These are phyloP conservation scores for Hylia prasina DNA, from an alignment of 2,113 vertebrate genomes.

Conservation along the genomic window DNA sequence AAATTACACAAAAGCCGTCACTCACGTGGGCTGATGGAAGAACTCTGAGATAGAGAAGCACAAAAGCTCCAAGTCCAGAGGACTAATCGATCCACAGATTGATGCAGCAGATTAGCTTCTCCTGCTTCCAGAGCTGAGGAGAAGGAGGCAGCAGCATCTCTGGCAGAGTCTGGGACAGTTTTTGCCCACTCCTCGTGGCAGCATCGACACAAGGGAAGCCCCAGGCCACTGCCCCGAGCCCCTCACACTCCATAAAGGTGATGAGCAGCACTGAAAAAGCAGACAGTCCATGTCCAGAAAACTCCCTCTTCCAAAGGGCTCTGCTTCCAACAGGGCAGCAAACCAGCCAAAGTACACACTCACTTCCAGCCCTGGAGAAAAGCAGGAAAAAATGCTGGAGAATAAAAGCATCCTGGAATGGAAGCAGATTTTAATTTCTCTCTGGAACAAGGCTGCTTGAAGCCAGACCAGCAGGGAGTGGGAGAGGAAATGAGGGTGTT, in stretches of 20 bases:
- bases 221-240: fast-evolving
- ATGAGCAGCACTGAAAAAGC: neutral
- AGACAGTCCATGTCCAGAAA: neutral
- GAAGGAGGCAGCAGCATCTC: neutral
- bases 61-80: neutral
- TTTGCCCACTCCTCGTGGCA: fast-evolving
- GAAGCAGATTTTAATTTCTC: neutral
- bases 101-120: neutral
- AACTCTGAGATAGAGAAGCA: neutral
- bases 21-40: neutral
- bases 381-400: neutral
- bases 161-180: neutral
- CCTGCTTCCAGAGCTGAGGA: neutral
- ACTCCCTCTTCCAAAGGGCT: neutral
- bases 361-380: neutral
- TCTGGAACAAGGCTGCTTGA: neutral
- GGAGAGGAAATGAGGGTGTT: neutral
- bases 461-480: neutral
- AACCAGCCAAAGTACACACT: neutral
- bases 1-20: neutral
- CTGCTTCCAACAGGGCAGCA: neutral
- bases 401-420: neutral
- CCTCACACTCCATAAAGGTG: neutral
- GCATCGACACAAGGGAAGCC: fast-evolving
- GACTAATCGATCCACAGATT: neutral